Base-by-base conservation (phyloP, 2,113 vertebrate species). In the Fregata magnificens region DNA sequence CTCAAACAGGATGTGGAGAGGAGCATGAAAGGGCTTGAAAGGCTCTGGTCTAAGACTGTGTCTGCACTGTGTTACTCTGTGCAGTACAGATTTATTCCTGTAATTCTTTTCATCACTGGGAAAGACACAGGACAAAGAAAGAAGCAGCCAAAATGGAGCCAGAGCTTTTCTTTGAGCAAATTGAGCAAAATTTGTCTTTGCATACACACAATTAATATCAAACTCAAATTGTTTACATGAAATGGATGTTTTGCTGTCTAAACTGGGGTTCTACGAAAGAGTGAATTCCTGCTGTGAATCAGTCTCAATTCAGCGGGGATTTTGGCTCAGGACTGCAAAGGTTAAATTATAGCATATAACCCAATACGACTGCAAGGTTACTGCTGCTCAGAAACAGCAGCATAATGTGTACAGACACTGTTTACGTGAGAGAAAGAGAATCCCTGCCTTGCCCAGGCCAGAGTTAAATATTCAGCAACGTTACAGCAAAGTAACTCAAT, bases 1-100 rank as follows among this genome's bases (percentile, higher is more conserved):
- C 78, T 89, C 79, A 85, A 93, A 96, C 81, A 92, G 85, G 93
- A 97, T 96, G 79, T 82, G 94, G 83, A 90, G 88, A 93, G 49
- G 24, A 93, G 94, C 53, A 67, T 84, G 70, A 95, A 96, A 84
- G 42, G n/a, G 21, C 53, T 82, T 82, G 70, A 4, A 26, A 82
- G 71, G 52, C 44, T 92, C 85, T 95, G 80, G 72, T 97, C 62
- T 94, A 42, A 72, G 74, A 40, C 53, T 90, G 34, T 44, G 67
- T 83, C 91, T 95, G 94, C 91, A 62, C 88, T 96, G 55, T 81
- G 88, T 86, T 91, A 82, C 56, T 89, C 70, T 26, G 42, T 53
- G 45, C 3, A 7, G 53, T 70, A 76, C 62, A 88, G 66, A 72
- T 87, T 88, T 93, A 77, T 82, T 76, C 72, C 59, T 95, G 65